Conservation (phyloP, 2,113 vertebrate genomes). For the Callaeas wilsoni region DNA sequence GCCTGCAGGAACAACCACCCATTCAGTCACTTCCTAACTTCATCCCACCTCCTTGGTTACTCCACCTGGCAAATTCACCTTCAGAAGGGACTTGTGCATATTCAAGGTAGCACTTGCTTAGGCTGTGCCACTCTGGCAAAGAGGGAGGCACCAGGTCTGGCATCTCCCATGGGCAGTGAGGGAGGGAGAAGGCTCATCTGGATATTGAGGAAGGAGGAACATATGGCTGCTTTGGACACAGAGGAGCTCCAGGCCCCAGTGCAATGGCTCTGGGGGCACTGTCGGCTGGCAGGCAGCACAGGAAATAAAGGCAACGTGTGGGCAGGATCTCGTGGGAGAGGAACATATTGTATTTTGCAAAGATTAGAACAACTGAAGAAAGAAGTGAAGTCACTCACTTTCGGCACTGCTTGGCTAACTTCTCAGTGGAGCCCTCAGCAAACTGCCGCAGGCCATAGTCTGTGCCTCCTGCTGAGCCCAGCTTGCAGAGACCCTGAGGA, state of each 20-base stretch:
- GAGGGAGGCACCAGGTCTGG: not conserved
- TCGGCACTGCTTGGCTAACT: slow-evolving; percentile 94
- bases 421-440: slow-evolving; percentile 96
- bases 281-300: not conserved
- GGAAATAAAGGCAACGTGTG: not conserved
- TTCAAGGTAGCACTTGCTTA: not conserved
- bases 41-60: not conserved
- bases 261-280: not conserved
- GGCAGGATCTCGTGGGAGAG: not conserved
- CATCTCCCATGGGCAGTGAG: not conserved
- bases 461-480: slow-evolving; percentile 95
- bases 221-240: not conserved
- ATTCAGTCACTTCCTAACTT: not conserved
- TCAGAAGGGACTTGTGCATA: not conserved
- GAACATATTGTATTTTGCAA: not conserved
- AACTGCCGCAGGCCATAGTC: slow-evolving; percentile 94
- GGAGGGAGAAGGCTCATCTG: not conserved
- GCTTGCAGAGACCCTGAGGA: slow-evolving; percentile 91
- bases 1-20: not conserved
- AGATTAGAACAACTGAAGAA: not conserved
- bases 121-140: not conserved
- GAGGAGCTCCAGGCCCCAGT: not conserved
- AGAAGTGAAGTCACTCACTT: slow-evolving; percentile 78
- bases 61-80: not conserved
- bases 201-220: not conserved